phyloP scores from a whole-genome alignment of 2,113 vertebrate genomes.

The Neotoma lepida region DNA sequence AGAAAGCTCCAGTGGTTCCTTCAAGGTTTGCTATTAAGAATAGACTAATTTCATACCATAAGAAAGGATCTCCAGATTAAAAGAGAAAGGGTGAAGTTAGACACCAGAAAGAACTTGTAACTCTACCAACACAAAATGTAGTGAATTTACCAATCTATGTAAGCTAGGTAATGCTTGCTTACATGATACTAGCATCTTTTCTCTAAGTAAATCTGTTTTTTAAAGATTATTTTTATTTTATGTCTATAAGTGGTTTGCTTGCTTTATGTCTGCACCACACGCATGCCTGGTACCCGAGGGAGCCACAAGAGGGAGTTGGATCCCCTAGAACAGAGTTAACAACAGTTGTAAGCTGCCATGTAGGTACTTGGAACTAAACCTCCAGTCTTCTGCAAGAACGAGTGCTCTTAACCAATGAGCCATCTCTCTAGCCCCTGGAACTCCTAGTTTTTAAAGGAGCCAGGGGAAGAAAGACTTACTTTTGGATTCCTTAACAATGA shows the following conservation, averaged over 20 bases:
- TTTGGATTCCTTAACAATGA: neutral
- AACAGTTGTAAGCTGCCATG: neutral
- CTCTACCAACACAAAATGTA: neutral
- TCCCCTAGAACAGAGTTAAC: neutral
- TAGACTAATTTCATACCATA: neutral
- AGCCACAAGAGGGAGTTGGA: neutral
- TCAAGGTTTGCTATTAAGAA: neutral
- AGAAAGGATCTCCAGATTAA: slow-evolving; percentile 14
- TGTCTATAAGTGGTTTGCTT: neutral
- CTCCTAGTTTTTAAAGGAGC: neutral
- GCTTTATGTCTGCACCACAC: neutral
- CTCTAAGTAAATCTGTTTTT: neutral
- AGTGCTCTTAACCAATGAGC: neutral
- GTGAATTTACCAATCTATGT: neutral
- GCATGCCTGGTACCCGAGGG: neutral
- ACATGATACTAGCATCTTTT: neutral
- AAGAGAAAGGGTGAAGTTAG: neutral
- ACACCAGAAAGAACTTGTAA: neutral
- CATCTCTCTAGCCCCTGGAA: neutral
- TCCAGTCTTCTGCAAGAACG: neutral
- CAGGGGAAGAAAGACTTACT: neutral
- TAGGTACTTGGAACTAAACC: neutral
- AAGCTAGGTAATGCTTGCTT: neutral
- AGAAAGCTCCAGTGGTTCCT: neutral
- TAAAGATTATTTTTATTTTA: neutral